phyloP scores from a whole-genome alignment of 92 coral and sea anemone genomes.

The Hydrozoanthus gracilis region DNA sequence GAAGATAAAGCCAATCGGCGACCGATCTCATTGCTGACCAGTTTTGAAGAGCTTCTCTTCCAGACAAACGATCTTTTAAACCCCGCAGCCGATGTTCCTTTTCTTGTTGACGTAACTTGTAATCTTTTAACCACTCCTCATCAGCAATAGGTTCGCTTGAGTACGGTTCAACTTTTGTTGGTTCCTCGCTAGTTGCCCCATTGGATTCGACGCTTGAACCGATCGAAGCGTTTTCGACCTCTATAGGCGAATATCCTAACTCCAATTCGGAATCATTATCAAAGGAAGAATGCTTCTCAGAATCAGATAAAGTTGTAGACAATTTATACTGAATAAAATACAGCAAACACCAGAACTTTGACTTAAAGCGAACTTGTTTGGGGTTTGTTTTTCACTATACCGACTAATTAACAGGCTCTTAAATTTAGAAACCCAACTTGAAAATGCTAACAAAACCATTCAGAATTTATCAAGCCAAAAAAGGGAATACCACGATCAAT shows the following conservation, averaged over 20 bases:
- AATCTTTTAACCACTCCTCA: not conserved
- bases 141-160: not conserved
- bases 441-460: constrained; percentile 33
- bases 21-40: constrained; percentile 9
- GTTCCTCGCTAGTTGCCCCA: no score
- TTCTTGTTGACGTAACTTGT: not conserved
- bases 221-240: not conserved
- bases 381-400: not conserved
- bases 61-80: constrained; percentile 14
- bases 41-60: constrained; percentile 11
- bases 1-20: not conserved
- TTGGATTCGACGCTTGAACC: not conserved
- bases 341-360: not conserved
- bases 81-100: not conserved
- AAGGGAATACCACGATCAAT: constrained; percentile 45
- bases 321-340: not conserved
- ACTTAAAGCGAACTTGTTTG: not conserved
- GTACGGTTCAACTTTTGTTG: no score
- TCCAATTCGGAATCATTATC: not conserved
- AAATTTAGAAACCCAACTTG: constrained; percentile 42
- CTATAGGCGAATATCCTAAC: not conserved
- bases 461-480: constrained; percentile 45
- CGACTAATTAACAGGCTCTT: constrained; percentile 38
- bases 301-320: constrained; percentile 6
- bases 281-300: not conserved